Conservation (phyloP, 2,113 vertebrate species). For the Lathamus discolor region DNA sequence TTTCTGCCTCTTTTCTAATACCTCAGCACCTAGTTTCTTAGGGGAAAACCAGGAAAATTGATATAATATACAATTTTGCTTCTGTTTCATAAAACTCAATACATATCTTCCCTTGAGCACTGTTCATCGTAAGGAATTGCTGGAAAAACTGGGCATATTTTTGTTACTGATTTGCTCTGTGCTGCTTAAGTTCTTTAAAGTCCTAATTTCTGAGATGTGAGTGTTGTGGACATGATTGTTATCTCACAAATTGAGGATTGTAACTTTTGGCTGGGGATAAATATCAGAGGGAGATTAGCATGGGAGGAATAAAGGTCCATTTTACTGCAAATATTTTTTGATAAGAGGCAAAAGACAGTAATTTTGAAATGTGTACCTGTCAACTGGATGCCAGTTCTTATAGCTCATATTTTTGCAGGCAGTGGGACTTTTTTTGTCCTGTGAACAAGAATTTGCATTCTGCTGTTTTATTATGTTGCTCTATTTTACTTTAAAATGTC, state of each 20-base stretch:
- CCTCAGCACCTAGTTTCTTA: neutral
- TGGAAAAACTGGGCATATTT: neutral
- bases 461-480: neutral
- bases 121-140: neutral
- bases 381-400: neutral
- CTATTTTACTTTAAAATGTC: neutral
- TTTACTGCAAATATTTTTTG: neutral
- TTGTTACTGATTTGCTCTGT: neutral
- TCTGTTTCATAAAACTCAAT: neutral
- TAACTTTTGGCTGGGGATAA: neutral
- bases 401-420: neutral
- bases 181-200: neutral
- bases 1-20: neutral
- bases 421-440: neutral
- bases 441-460: neutral
- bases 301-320: neutral
- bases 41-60: neutral
- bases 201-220: neutral
- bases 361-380: neutral
- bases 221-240: neutral
- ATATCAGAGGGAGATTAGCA: neutral
- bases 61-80: neutral
- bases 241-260: neutral
- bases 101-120: neutral
- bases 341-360: neutral